Evolutionary conservation across 2,113 vertebrate species (phyloP), one percentile per base, ranked within the genome.

Genomic region (Oryzias curvinotus): DNA sequence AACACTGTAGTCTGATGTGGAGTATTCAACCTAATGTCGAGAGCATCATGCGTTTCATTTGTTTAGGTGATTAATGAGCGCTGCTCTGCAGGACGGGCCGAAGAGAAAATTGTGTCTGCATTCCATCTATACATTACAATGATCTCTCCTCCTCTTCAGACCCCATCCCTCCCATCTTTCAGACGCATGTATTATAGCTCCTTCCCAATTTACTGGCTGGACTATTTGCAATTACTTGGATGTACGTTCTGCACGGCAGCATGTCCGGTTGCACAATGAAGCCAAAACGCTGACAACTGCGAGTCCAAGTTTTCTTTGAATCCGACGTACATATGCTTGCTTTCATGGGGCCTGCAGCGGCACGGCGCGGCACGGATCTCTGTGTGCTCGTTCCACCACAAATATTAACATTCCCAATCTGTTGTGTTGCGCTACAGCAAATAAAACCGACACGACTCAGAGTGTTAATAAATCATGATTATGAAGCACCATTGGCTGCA

Each of bases 401-500:
- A 89, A 90, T 89, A 91, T 89, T 82, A 90, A 78, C 82, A 85
- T 88, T 89, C 85, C 59, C 88, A 89, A 90, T 91, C 85, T 89
- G 89, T 83, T 87, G 84, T 87, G 78, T 83, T 67, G 82, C 68
- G 55, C 72, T 54, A 77, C 65, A 62, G 83, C 83, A 85, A 91
- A 88, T 68, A 83, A 76, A 82, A 82, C 62, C 83, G 73, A 84
- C 83, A 81, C 80, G 56, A 86, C 75, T 77, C 62, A 56, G 74
- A 75, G 70, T 54, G 79, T 89, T 90, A 88, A 92, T 92, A 90
- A 91, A 92, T 93, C 90, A 90, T 78, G 86, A 90, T 92, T 89
- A 91, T 75, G 71, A 85, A 81, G 82, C 83, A 74, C 73, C 78
- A 75, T 72, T 79, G 75, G 84, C 73, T 70, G 72, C 82, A 59